phyloP scores from a whole-genome alignment of 30 jellyfish, hydroid and myxozoan species.

The Hydra vulgaris region DNA sequence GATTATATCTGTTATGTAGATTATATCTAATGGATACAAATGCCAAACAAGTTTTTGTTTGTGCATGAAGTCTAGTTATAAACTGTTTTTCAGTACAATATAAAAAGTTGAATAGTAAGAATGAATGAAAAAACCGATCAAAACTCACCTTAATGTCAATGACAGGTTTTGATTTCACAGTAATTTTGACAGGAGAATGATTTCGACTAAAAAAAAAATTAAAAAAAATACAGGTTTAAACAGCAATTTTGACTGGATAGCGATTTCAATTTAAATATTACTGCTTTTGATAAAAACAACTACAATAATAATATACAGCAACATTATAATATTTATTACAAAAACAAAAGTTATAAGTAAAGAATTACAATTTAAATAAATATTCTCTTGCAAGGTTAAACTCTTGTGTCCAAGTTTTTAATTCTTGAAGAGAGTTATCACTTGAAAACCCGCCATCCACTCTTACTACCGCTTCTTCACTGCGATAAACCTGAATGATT shows the following conservation, averaged over 20 bases:
- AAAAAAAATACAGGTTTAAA: too few species aligned
- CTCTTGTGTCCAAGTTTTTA: constrained; percentile 44
- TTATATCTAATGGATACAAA: too few species aligned
- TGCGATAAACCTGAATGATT: constrained; percentile 24
- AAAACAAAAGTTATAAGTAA: not conserved
- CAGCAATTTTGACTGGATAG: too few species aligned
- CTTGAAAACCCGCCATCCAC: constrained; percentile 37
- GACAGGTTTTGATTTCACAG: constrained; percentile 35
- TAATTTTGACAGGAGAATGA: constrained; percentile 29
- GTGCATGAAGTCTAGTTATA: too few species aligned
- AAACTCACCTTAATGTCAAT: constrained; percentile 35
- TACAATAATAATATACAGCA: not conserved
- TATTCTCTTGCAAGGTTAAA: constrained; percentile 33
- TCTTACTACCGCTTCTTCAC: constrained; percentile 13
- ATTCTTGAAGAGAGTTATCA: constrained; percentile 7
- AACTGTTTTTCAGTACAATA: too few species aligned
- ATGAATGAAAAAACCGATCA: too few species aligned
- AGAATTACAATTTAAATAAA: constrained; percentile 26
- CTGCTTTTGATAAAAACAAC: too few species aligned
- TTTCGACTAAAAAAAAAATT: constrained; percentile 10
- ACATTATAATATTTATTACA: not conserved
- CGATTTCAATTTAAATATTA: too few species aligned
- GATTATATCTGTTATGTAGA: too few species aligned
- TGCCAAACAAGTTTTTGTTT: too few species aligned
- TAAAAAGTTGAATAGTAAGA: too few species aligned